Conservation (phyloP, 1,140 invertebrate genomes). For the Drosophila rufa region DNA sequence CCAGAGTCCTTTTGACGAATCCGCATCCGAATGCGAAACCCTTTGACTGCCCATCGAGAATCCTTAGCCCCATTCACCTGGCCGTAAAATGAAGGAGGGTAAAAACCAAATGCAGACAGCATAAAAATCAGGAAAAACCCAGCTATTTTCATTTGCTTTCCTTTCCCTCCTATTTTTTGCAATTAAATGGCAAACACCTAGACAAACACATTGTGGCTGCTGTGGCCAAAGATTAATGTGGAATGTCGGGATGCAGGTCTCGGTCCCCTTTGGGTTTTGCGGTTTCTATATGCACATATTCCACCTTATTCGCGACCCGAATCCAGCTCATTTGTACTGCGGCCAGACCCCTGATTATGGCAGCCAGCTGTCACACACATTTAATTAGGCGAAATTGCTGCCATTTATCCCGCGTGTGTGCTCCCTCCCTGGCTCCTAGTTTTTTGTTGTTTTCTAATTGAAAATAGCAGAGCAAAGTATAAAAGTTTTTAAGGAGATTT, state of each 20-base stretch:
- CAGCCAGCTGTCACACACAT: slow-evolving; percentile 55
- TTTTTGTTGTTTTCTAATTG: slow-evolving; percentile 39
- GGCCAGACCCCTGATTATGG: slow-evolving; percentile 59
- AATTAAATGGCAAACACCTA: slow-evolving; percentile 71
- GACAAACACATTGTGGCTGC: slow-evolving; percentile 68
- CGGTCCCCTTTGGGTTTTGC: slow-evolving; percentile 27
- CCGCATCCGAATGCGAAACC: slow-evolving; percentile 47
- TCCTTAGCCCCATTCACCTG: slow-evolving; percentile 53
- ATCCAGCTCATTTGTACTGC: slow-evolving; percentile 66
- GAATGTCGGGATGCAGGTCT: slow-evolving; percentile 41
- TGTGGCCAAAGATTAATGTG: slow-evolving; percentile 66
- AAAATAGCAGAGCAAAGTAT: slow-evolving; percentile 12
- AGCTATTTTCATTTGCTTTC: slow-evolving; percentile 51
- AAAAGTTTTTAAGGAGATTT: neutral
- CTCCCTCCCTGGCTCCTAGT: neutral
- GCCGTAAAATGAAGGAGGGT: slow-evolving; percentile 27
- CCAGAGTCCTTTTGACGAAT: slow-evolving; percentile 56
- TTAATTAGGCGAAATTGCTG: slow-evolving; percentile 73
- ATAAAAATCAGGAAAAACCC: slow-evolving; percentile 72
- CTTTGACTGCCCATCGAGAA: slow-evolving; percentile 67
- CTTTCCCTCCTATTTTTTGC: slow-evolving; percentile 12
- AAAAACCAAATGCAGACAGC: slow-evolving; percentile 56
- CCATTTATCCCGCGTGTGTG: slow-evolving; percentile 23
- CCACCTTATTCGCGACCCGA: slow-evolving; percentile 53
- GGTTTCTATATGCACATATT: slow-evolving; percentile 48